Conservation (phyloP, 2,888 invertebrate species). For the Thymelicus acteon region DNA sequence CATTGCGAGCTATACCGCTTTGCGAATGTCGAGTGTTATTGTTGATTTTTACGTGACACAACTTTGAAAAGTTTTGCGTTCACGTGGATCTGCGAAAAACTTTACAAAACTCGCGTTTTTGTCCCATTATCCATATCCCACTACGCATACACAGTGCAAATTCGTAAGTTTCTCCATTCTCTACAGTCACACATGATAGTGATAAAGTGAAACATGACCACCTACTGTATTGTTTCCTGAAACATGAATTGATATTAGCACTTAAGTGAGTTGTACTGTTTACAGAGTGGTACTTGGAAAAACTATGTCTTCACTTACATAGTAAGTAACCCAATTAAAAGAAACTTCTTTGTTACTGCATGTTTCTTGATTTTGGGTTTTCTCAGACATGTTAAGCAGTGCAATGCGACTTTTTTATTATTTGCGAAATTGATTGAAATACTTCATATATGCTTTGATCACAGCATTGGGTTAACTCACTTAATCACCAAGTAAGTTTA, state of each 20-base stretch:
- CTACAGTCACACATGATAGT: not conserved
- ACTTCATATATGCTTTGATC: not conserved
- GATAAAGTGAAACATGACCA: conserved; percentile 1
- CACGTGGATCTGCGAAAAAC: not conserved
- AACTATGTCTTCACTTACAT: not conserved
- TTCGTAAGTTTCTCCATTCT: conserved; percentile 9
- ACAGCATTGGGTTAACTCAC: not conserved
- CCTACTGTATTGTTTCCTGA: not conserved
- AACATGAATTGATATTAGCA: conserved; percentile 3
- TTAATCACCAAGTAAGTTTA: no score
- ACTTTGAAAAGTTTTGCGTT: conserved; percentile 23
- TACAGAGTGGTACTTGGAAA: not conserved
- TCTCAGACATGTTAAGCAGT: conserved; percentile 3
- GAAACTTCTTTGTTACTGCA: not conserved
- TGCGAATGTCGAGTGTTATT: conserved; percentile 56
- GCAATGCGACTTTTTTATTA: conserved; percentile 19
- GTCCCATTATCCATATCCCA: conserved; percentile 22
- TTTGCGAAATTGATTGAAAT: conserved; percentile 17
- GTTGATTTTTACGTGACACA: conserved; percentile 42
- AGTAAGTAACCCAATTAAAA: not conserved
- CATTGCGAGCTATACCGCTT: conserved; percentile 66
- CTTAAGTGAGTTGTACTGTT: conserved; percentile 2
- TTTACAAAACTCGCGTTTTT: conserved; percentile 19
- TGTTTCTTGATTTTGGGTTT: not conserved
- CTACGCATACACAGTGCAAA: conserved; percentile 7